A percentile compares a stretch with the other conserved stretches of the same genome.
These are phyloP conservation scores for Carcharodon carcharias DNA, from an alignment of 2,797 vertebrate genomes.

Conservation along the genomic window DNA sequence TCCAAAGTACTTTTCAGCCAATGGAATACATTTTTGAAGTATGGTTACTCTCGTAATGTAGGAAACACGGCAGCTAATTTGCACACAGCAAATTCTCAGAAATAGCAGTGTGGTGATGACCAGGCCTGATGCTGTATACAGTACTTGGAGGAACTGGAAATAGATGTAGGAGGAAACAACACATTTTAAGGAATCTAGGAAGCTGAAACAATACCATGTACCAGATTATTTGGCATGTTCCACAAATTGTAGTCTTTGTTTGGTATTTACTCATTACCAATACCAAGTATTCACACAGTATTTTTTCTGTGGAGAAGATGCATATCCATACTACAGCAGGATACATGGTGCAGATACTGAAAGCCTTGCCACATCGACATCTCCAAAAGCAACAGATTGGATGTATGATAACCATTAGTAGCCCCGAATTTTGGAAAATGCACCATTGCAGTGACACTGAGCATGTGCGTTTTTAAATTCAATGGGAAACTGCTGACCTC, in stretches of 20 bases:
- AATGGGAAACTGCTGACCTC: not conserved
- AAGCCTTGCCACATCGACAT: not conserved
- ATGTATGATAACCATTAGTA: not conserved
- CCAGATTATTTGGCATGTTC: not conserved
- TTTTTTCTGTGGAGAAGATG: not conserved
- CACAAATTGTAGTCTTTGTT: not conserved
- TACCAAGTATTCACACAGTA: not conserved
- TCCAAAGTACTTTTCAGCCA: not conserved
- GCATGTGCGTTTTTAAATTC: not conserved
- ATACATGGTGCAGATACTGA: not conserved
- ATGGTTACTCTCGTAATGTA: not conserved
- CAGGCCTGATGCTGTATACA: not conserved
- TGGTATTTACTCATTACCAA: not conserved
- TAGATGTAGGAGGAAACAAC: not conserved
- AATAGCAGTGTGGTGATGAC: not conserved
- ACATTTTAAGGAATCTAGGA: not conserved
- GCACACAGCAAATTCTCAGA: not conserved
- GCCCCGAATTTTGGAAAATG: not conserved
- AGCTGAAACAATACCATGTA: not conserved
- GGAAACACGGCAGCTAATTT: not conserved
- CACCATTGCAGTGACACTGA: not conserved
- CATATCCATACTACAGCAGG: not conserved
- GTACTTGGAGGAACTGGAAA: too few species aligned
- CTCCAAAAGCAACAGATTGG: not conserved
- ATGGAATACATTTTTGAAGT: not conserved